phyloP scores from a whole-genome alignment of 1,140 invertebrate species.

The Lepidurus packardi region DNA sequence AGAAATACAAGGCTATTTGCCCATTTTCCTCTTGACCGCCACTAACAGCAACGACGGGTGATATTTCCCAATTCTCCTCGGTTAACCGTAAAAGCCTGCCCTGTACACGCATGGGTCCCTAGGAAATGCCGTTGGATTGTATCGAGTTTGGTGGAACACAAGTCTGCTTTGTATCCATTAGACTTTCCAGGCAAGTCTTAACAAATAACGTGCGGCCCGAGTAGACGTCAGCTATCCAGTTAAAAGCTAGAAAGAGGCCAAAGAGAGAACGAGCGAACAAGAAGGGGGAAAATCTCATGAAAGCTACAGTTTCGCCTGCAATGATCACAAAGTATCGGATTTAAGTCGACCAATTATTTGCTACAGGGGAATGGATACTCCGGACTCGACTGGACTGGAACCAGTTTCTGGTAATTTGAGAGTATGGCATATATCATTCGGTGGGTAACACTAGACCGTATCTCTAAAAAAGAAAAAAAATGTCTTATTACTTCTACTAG shows the following conservation, averaged over 20 bases:
- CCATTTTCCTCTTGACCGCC: slow-evolving; percentile 18
- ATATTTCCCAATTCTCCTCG: slow-evolving; percentile 19
- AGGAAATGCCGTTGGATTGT: not conserved
- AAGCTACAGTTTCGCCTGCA: not conserved
- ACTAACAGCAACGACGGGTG: slow-evolving; percentile 7
- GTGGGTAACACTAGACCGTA: not conserved
- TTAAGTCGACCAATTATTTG: not conserved
- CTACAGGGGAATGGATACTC: not conserved
- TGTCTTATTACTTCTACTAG: no score
- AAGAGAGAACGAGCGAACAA: not conserved
- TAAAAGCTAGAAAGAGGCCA: not conserved
- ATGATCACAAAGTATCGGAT: not conserved
- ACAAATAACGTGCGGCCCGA: not conserved
- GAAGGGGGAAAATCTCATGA: not conserved
- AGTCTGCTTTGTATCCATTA: slow-evolving; percentile 19
- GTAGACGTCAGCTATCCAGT: not conserved
- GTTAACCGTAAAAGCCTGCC: slow-evolving; percentile 14
- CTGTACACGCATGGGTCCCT: slow-evolving; percentile 10
- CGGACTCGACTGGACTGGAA: not conserved
- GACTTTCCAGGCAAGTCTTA: not conserved
- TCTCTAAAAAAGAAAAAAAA: no score
- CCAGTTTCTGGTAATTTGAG: no score
- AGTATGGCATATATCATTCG: not conserved
- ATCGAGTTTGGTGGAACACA: not conserved
- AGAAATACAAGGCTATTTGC: not conserved